Conservation (phyloP, 2,113 vertebrate genomes). For the Felis chaus region DNA sequence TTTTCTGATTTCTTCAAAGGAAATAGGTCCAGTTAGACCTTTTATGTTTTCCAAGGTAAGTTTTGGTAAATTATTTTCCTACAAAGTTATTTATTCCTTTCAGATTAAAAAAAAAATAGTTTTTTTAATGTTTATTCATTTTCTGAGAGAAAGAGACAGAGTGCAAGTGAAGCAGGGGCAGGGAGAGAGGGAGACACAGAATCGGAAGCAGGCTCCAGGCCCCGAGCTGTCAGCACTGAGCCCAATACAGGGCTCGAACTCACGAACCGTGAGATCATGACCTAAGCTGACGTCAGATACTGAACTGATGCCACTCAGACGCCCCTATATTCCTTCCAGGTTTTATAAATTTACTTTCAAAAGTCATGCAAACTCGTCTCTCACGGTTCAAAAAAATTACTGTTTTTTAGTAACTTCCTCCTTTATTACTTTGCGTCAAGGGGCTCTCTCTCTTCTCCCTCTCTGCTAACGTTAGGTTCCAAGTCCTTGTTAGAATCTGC, state of each 20-base stretch:
- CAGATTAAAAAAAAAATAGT: neutral
- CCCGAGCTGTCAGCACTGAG: too few relatives aligned
- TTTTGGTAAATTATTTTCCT: neutral
- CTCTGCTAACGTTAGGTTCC: neutral
- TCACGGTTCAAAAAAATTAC: neutral
- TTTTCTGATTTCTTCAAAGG: neutral
- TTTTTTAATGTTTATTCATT: neutral
- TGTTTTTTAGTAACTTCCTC: neutral
- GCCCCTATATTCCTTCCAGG: too few relatives aligned
- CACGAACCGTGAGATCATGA: too few relatives aligned
- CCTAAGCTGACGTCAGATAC: too few relatives aligned
- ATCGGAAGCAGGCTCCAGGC: too few relatives aligned
- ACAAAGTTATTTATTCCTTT: neutral
- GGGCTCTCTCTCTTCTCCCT: too few relatives aligned
- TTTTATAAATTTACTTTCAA: too few relatives aligned
- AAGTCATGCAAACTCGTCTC: neutral
- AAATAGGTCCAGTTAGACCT: neutral
- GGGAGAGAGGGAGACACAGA: too few relatives aligned
- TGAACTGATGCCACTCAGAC: too few relatives aligned
- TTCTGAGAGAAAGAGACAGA: too few relatives aligned
- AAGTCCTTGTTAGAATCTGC: neutral
- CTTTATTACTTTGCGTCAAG: neutral
- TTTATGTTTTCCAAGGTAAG: neutral
- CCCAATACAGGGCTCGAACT: fast-evolving
- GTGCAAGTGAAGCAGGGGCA: too few relatives aligned